A percentile compares a stretch with the other conserved stretches of the same genome.
Evolutionary conservation across 2,113 vertebrate species (phyloP).

Genomic region (Cebidichthys violaceus): DNA sequence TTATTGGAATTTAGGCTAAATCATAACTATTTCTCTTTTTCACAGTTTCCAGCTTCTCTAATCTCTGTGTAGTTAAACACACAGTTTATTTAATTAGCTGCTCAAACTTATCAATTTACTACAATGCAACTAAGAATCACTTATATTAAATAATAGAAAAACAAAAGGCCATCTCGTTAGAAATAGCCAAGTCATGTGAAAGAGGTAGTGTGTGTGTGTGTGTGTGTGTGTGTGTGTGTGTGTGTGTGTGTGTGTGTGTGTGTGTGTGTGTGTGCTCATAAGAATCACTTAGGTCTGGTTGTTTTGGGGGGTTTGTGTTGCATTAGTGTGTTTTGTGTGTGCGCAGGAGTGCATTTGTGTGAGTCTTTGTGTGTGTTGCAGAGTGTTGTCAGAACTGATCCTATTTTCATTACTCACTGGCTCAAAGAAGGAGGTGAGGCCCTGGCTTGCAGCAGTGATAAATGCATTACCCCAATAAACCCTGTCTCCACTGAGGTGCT

Average conservation of each 20-base stretch:
- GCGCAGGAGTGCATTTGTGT: slow-evolving; percentile 46
- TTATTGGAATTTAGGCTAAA: neutral
- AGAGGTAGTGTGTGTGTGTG: neutral
- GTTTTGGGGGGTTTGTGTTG: slow-evolving; percentile 11
- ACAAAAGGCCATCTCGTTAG: slow-evolving; percentile 6
- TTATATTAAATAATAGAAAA: neutral
- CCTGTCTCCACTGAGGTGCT: slow-evolving; percentile 76
- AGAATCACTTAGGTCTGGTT: neutral
- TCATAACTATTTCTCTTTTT: slow-evolving; percentile 6
- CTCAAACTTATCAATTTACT: slow-evolving; percentile 34
- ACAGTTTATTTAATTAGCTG: slow-evolving; percentile 59
- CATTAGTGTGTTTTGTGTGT: slow-evolving; percentile 18
- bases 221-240: neutral
- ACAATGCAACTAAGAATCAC: slow-evolving; percentile 12
- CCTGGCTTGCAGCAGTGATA: slow-evolving; percentile 79
- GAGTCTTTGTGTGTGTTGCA: slow-evolving; percentile 55
- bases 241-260: neutral
- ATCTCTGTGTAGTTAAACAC: slow-evolving; percentile 48
- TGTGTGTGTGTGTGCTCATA: neutral
- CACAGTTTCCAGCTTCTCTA: slow-evolving; percentile 17
- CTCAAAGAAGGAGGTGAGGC: slow-evolving; percentile 82
- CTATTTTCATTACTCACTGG: slow-evolving; percentile 86
- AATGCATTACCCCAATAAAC: slow-evolving; percentile 84
- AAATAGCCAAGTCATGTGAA: slow-evolving; percentile 16
- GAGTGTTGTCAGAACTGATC: slow-evolving; percentile 84